phyloP scores from a whole-genome alignment of 2,888 invertebrate genomes.

The Drosophila emarginata region DNA sequence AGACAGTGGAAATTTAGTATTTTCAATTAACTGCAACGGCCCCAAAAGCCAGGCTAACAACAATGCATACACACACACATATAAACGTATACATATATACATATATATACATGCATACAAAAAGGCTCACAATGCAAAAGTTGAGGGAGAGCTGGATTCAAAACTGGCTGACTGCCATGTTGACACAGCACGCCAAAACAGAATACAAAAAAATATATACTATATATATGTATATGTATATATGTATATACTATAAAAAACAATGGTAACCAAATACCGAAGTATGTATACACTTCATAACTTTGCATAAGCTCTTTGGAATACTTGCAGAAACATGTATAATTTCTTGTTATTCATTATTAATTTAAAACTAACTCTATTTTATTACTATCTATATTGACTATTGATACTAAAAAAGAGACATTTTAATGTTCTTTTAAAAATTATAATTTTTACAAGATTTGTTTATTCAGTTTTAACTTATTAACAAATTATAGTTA shows the following conservation, averaged over 20 bases:
- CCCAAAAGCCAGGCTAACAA: conserved; percentile 31
- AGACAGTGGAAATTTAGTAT: conserved; percentile 82
- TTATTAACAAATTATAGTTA: too few species aligned
- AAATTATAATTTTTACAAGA: too few species aligned
- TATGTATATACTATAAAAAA: not conserved
- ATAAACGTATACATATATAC: not conserved
- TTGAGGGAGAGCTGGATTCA: conserved; percentile 11
- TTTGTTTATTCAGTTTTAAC: too few species aligned
- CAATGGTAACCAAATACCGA: not conserved
- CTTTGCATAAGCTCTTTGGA: too few species aligned
- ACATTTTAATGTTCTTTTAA: too few species aligned
- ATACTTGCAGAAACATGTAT: too few species aligned
- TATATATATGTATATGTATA: not conserved
- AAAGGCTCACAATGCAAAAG: conserved; percentile 65
- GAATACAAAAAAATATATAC: conserved; percentile 6
- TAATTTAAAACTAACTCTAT: too few species aligned
- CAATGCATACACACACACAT: conserved; percentile 1
- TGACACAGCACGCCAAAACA: conserved; percentile 34
- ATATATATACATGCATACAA: conserved; percentile 56
- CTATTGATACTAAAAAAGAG: too few species aligned
- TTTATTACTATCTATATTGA: too few species aligned
- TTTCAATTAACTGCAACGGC: conserved; percentile 81
- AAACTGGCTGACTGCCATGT: conserved; percentile 43
- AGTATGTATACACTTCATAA: not conserved
- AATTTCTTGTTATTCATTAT: too few species aligned